Evolutionary conservation across 2,888 invertebrate genomes (phyloP), one percentile per base, ranked within the genome.

Genomic region (Tetranychus truncatus): DNA sequence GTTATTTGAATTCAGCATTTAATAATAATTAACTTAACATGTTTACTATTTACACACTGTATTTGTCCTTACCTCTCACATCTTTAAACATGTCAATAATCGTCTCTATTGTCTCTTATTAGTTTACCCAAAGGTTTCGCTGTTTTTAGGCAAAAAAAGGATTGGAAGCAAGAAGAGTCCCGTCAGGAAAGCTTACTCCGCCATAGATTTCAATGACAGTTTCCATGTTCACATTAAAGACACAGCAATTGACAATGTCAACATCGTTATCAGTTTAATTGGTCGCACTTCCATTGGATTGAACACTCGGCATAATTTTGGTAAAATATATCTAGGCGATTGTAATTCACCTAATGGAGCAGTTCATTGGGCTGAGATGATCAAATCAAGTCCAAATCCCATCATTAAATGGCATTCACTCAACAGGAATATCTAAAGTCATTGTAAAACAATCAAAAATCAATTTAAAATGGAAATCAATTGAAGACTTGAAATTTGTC

Each of bases 171-270:
- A 81, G 77, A 81, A 81, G 74, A 82, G 82, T 1, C 76, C 80
- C 5, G 74, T 78, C 1, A 79, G 78, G 24, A 77, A 75, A 45
- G 79, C 80, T 15, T 77, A 80, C 2, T 75, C 79, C 6, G 81
- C 82, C 21, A 78, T 81, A 1, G 80, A 80, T 67, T 81, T 82
- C 77, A 81, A 82, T 76, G 82, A 81, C 75, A 80, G 80, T 0
- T 81, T 82, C 77, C 79, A 81, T 1, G 82, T 82, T 75, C 80
- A 80, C 66, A 78, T 81, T 6, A 77, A 80, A 9, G 75, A 75
- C 1, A 67, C 77, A 6, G 75, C 78, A 7, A 65, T 79, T 1
- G 75, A 76, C n/a, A 77, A 79, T 45, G 77, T 80, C 66, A 67
- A 76, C 65, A 73, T 78, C 0, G 74, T 77, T 44, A 75, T 80